Evolutionary conservation across 2,113 vertebrate genomes (phyloP).

Genomic region (Gobio gobio): DNA sequence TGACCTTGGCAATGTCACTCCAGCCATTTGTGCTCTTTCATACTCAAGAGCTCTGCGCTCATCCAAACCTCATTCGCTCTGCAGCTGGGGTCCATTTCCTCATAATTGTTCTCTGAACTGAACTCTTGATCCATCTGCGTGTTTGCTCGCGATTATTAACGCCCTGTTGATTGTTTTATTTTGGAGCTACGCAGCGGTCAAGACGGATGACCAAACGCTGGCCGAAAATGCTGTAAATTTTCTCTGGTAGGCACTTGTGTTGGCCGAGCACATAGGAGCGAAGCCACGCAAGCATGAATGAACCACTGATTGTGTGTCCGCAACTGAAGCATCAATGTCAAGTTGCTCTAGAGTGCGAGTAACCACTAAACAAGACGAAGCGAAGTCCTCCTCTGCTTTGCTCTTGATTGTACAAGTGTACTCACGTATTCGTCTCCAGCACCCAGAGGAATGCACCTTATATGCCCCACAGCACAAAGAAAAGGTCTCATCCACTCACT

Average conservation of each 20-base stretch:
- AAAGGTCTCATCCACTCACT: conserved; percentile 13
- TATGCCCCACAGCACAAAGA: background rate
- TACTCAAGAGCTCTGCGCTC: conserved; percentile 28
- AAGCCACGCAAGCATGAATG: background rate
- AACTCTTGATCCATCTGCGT: conserved; percentile 21
- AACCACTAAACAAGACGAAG: background rate
- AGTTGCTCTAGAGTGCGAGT: background rate
- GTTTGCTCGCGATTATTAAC: conserved; percentile 23
- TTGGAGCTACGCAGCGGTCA: background rate
- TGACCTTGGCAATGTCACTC: conserved; percentile 64
- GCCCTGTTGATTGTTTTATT: conserved; percentile 32
- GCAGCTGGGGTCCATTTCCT: conserved; percentile 52
- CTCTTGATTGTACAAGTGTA: background rate
- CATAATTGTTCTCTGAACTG: conserved; percentile 49
- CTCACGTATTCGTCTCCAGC: background rate
- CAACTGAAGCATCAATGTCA: conserved; percentile 16
- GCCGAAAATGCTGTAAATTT: background rate
- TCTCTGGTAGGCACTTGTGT: background rate
- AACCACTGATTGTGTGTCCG: conserved; percentile 17
- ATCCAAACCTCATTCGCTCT: conserved; percentile 45
- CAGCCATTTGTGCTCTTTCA: conserved; percentile 51
- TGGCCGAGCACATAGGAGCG: background rate
- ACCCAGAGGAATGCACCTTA: background rate
- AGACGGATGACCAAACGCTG: background rate
- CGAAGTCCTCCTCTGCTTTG: background rate